Percentiles rank a stretch among this genome's conserved stretches.
Conservation (phyloP, 2,888 invertebrate species). For the Plusia festucae region DNA sequence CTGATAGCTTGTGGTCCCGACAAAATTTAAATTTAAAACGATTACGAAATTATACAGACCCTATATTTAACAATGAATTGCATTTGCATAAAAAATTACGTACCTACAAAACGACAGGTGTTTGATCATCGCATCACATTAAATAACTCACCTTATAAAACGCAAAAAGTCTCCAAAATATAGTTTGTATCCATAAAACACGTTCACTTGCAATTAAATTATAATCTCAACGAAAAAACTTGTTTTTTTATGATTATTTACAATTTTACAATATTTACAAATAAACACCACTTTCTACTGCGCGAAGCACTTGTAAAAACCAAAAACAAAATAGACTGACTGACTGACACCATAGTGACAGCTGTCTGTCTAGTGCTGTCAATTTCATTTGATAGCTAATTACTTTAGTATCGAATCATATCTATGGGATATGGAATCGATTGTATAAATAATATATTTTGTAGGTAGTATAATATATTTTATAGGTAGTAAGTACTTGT, state of each 20-base stretch:
- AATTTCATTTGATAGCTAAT: not conserved
- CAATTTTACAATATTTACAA: slow-evolving; percentile 84
- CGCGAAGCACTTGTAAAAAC: slow-evolving; percentile 72
- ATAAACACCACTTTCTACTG: slow-evolving; percentile 80
- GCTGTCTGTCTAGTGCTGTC: slow-evolving; percentile 42
- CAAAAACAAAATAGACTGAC: slow-evolving; percentile 68
- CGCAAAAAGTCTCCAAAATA: slow-evolving; percentile 52
- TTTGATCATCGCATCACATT: slow-evolving; percentile 50
- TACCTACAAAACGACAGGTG: slow-evolving; percentile 56
- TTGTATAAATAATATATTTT: too few species aligned
- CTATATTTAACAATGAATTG: slow-evolving; percentile 55
- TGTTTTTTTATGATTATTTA: slow-evolving; percentile 71
- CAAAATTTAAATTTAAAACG: slow-evolving; percentile 48
- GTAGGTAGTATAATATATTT: too few species aligned
- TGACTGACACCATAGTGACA: slow-evolving; percentile 43
- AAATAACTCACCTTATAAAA: slow-evolving; percentile 71
- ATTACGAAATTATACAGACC: slow-evolving; percentile 58
- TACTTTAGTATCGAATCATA: not conserved
- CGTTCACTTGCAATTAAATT: slow-evolving; percentile 63
- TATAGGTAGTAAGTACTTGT: too few species aligned
- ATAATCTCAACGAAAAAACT: slow-evolving; percentile 57
- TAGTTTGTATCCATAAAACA: slow-evolving; percentile 74
- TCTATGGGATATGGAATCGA: slow-evolving; percentile 5
- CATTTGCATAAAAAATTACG: slow-evolving; percentile 56
- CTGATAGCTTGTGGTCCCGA: slow-evolving; percentile 50